Conservation (phyloP, 23 tunicate species). For the Halocynthia aurantium region DNA sequence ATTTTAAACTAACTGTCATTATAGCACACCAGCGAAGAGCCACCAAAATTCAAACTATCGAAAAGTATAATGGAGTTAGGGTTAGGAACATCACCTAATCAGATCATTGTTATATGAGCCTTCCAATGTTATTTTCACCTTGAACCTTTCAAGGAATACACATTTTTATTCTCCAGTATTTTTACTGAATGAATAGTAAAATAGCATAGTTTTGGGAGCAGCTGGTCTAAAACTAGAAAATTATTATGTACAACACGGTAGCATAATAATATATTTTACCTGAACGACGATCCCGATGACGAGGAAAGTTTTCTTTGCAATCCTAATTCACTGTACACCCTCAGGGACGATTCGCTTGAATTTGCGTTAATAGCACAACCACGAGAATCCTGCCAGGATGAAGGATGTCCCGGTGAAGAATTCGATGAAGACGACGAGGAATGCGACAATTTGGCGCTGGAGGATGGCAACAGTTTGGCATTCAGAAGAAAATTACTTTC, state of each 20-base stretch:
- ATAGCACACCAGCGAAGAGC: no score
- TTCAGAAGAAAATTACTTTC: background rate
- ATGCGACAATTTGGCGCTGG: conserved; percentile 21
- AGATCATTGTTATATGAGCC: no score
- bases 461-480: background rate
- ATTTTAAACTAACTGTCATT: no score
- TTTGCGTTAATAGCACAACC: conserved; percentile 5
- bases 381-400: background rate
- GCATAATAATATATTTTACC: conserved; percentile 14
- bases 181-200: no score
- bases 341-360: conserved; percentile 9
- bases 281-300: conserved; percentile 50
- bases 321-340: conserved; percentile 26
- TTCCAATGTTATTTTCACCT: no score
- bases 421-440: conserved; percentile 46
- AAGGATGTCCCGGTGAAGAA: conserved; percentile 15
- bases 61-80: no score
- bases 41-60: no score
- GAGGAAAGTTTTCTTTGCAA: conserved; percentile 43
- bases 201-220: no score
- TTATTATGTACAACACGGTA: background rate
- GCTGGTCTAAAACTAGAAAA: no score
- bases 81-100: no score
- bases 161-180: no score
- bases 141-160: no score